Evolutionary conservation across 2,113 vertebrate genomes (phyloP), one percentile per base, ranked within the genome.

Genomic region (Gnathonemus echidnorhynchus): DNA sequence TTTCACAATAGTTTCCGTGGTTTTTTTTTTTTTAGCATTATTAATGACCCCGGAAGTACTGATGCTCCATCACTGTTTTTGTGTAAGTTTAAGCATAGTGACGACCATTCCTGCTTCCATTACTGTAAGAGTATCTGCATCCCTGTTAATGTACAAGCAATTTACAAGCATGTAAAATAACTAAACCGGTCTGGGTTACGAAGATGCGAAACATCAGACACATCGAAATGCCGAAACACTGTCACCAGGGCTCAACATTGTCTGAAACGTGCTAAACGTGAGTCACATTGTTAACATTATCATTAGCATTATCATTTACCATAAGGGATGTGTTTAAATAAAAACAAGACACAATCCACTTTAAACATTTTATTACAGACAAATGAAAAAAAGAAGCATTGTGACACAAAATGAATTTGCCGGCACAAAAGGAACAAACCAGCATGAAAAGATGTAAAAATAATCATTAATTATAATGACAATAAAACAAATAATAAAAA

Each of bases 351-450:
- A 58, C 84, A 62, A 91, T 91, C 89, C 94, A 95, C 95, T 97
- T 98, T 97, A 97, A 94, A 92, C 94, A 95, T 88, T 98, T 98
- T 98, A 98, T 98, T 98, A 98, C 95, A 98, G 98, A 98, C 97
- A 96, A 97, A 97, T 95, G 93, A 95, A 96, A 95, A 93, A 97
- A 97, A 97, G 94, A 98, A 98, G 96, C 96, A 95, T 97, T 94
- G 96, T 96, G 97, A 97, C 96, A 96, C 42, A 89, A 95, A 96
- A 95, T 94, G 90, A 97, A 96, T 95, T 94, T 93, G 97, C 94
- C 92, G 94, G 94, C 90, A 92, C 95, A 94, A 92, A 89, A 10
- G 92, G 90, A 94, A 94, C 95, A 96, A 94, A 70, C 96, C 94
- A 94, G 92, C 91, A 89, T 86, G 15, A 93, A 92, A 90, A 93